Percentiles rank a stretch among this genome's conserved stretches.
phyloP scores from a whole-genome alignment of 2,797 vertebrate genomes.

The Alcedo quadribrachys region DNA sequence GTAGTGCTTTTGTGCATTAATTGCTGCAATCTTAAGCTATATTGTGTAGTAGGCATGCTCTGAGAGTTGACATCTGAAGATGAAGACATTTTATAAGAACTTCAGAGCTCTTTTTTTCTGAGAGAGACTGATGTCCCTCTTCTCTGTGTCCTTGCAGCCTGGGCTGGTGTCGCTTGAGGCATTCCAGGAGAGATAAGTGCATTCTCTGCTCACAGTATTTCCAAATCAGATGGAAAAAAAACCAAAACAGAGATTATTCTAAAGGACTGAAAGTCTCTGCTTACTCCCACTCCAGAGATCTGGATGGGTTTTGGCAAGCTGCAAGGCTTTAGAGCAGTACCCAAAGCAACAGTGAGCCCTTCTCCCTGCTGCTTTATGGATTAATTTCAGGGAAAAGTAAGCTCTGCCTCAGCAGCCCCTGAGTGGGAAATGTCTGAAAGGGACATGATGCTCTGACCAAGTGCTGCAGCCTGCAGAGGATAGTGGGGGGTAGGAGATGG shows the following conservation, averaged over 20 bases:
- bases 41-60: not conserved
- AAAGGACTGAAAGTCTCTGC: not conserved
- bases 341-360: not conserved
- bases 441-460: not conserved
- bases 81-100: not conserved
- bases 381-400: not conserved
- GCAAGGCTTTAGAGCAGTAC: not conserved
- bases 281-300: not conserved
- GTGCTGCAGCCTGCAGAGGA: fast-evolving
- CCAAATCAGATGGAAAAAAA: not conserved
- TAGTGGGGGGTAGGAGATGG: fast-evolving
- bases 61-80: not conserved
- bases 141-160: fast-evolving
- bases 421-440: not conserved
- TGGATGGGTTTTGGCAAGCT: not conserved
- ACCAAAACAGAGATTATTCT: not conserved
- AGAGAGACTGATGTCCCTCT: not conserved
- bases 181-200: not conserved
- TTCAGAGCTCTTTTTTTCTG: not conserved
- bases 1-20: not conserved
- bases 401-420: not conserved
- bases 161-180: not conserved
- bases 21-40: not conserved
- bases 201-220: not conserved
- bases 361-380: not conserved